Evolutionary conservation across 1,140 invertebrate genomes (phyloP).

Genomic region (Calephelis virginiensis): DNA sequence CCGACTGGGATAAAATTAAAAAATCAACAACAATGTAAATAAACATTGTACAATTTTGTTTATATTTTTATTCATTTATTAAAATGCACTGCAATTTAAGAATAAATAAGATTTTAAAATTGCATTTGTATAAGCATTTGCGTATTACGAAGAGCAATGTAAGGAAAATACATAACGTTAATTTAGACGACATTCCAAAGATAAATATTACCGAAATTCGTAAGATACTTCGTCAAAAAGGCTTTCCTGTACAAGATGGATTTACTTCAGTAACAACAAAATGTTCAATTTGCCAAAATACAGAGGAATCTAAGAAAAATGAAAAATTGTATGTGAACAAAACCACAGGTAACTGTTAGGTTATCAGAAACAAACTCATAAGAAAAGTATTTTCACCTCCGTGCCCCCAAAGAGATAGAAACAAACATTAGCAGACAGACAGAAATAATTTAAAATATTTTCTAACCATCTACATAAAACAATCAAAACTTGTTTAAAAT

Average conservation of each 20-base stretch:
- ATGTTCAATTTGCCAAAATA: conserved; percentile 49
- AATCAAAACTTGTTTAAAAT: no score
- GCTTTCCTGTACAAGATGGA: conserved; percentile 64
- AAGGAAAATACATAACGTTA: conserved; percentile 56
- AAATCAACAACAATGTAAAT: not conserved
- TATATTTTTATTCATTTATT: conserved; percentile 27
- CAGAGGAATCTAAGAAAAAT: conserved; percentile 44
- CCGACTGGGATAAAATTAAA: not conserved
- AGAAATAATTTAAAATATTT: no score
- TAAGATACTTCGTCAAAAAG: conserved; percentile 64
- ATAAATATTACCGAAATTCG: conserved; percentile 54
- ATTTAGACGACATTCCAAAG: conserved; percentile 61
- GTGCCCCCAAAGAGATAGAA: no score
- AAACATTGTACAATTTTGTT: conserved; percentile 36
- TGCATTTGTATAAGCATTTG: conserved; percentile 23
- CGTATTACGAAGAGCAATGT: conserved; percentile 21
- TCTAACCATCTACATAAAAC: no score
- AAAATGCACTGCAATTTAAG: conserved; percentile 33
- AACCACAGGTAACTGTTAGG: conserved; percentile 53
- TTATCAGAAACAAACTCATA: conserved; percentile 14
- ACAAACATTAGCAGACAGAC: no score
- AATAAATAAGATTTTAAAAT: conserved; percentile 26
- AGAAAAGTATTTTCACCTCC: conserved; percentile 8
- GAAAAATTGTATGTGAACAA: conserved; percentile 66
- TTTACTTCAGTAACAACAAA: conserved; percentile 61